phyloP scores from a whole-genome alignment of 2,888 invertebrate species.

The Drosophila merina region DNA sequence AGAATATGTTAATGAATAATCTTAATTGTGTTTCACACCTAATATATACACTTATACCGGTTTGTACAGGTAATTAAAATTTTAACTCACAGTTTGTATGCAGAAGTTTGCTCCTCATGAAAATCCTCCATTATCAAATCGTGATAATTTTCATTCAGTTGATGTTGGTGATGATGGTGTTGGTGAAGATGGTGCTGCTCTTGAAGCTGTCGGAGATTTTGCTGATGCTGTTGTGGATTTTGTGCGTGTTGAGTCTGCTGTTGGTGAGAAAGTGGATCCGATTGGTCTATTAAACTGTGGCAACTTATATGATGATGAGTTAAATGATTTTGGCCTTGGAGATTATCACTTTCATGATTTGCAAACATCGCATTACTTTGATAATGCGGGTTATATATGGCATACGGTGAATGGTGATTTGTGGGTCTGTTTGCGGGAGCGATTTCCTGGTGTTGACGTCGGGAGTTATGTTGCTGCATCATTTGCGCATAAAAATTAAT shows the following conservation, averaged over 20 bases:
- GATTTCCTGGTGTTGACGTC: conserved; percentile 28
- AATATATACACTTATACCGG: too few relatives aligned
- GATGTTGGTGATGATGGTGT: conserved; percentile 56
- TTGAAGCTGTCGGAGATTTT: conserved; percentile 53
- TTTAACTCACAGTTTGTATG: conserved; percentile 82
- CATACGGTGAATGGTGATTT: conserved; percentile 46
- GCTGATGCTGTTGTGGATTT: conserved; percentile 48
- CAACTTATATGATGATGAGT: conserved; percentile 73
- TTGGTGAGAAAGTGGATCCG: conserved; percentile 13
- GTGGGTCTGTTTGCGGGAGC: conserved; percentile 22
- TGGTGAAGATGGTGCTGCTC: conserved; percentile 81
- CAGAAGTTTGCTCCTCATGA: conserved; percentile 76
- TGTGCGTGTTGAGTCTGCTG: conserved; percentile 32
- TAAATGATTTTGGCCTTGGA: conserved; percentile 59
- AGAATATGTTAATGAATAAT: too few relatives aligned
- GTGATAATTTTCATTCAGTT: conserved; percentile 65
- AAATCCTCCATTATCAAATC: conserved; percentile 82
- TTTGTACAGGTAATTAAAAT: background rate
- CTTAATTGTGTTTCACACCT: too few relatives aligned
- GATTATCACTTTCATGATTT: conserved; percentile 50
- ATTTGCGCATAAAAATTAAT: conserved; percentile 56
- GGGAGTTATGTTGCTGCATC: conserved; percentile 54
- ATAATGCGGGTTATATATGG: conserved; percentile 62
- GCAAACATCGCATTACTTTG: conserved; percentile 63
- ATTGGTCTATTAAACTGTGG: conserved; percentile 81